Base-by-base conservation (phyloP, 2,113 vertebrate genomes). In the Ursus arctos region DNA sequence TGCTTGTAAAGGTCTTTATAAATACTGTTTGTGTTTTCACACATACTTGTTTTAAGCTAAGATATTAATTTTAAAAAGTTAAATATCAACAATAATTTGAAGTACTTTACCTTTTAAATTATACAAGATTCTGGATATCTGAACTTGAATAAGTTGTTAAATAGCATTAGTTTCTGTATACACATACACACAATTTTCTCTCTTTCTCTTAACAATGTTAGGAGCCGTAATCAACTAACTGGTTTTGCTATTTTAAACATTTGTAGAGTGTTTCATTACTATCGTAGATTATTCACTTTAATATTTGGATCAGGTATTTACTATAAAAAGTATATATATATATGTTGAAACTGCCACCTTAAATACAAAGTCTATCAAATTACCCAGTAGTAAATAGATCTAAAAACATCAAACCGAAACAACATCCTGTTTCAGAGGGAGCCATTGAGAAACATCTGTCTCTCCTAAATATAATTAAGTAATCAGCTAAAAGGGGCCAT, bases 401-500 rank as follows among this genome's bases (percentile, higher is more conserved):
- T 65, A 59, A 96, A 90, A 92, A 28, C 47, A 81, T 97, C 65
- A 81, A 80, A 90, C 19, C 18, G 59, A 36, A 88, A 80, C 36
- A 92, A 43, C 8, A 43, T 85, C 57, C 26, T 93, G 26, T 80
- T 80, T 88, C n/a, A 89, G 18, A 91, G 13, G 74, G 2, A 76
- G 11, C 61, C 9, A 82, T 55, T 67, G 51, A 53, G 86, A 89
- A 90, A 86, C 49, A 95, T 76, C 65, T 86, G 72, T 24, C 28
- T 96, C 85, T 93, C 22, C 43, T 69, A 88, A 86, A 88, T 53
- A 28, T 90, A 86, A 93, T 90, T 90, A 93, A 53, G 14, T 69
- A 86, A 93, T 90, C 85, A 96, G 10, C 19, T 86, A 81, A 92
- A 69, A 59, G 59, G 26, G 36, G 15, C 16, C 36, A 86, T 85